Evolutionary conservation across 1,140 invertebrate genomes (phyloP), one percentile per base, ranked within the genome.

Genomic region (Sycophila sp.): DNA sequence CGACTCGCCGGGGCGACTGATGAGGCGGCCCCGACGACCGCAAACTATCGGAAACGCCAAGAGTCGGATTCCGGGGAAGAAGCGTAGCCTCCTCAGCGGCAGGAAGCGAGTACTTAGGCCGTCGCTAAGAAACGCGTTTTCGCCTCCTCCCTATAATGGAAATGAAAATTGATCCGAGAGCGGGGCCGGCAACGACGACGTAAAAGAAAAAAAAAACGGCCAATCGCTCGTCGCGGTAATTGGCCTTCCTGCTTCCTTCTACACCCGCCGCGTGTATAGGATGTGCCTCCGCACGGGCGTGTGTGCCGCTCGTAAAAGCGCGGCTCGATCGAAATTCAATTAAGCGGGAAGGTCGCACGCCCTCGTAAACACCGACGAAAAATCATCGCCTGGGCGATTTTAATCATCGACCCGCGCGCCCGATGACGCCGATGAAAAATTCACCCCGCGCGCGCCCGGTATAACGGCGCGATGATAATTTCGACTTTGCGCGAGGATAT

Each of bases 41-140:
- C 82, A 84, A 84, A 83, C 76, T 78, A 81, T 83, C 81, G 79
- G 80, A 82, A 84, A 83, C 83, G n/a, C n/a, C n/a, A n/a, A n/a
- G n/a, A n/a, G n/a, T n/a, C n/a, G n/a, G n/a, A n/a, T n/a, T n/a
- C n/a, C n/a, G n/a, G n/a, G n/a, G n/a, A n/a, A 80, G 74, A 77
- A 77, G 74, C 72, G 78, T 78, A 68, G 64, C 53, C 45, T 64
- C 64, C 67, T 47, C 42, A 11, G 42, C 19, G 79, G 69, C 81
- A 84, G 82, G 82, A 83, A 84, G 81, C 71, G 71, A 75, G 73
- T 73, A 77, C 69, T 79, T 79, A 76, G 75, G 68, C 73, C 30
- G 40, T 68, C 75, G 77, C 75, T 80, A 80, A 78, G 74, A 76
- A 76, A 73, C 62, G 69, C 77, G 74, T 80, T 82, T 80, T 45